Conservation (phyloP, 2,888 invertebrate species). For the Aphidoletes aphidimyza region DNA sequence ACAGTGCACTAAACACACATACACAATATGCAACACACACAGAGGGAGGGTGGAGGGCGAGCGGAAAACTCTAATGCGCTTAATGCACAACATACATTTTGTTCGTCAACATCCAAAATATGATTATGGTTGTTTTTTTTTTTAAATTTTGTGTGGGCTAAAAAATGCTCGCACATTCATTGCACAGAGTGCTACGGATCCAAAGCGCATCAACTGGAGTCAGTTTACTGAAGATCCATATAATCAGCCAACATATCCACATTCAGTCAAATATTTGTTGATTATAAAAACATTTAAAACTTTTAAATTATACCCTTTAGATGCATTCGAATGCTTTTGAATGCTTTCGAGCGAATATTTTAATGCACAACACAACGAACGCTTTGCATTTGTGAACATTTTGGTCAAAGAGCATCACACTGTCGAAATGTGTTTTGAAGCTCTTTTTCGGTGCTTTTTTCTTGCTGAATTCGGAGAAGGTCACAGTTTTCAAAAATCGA, state of each 20-base stretch:
- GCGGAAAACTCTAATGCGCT: conserved; percentile 16
- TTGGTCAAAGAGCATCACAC: background rate
- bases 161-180: background rate
- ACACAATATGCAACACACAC: too few relatives aligned
- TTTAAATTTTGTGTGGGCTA: too few relatives aligned
- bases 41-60: too few relatives aligned
- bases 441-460: too few relatives aligned
- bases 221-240: conserved; percentile 26
- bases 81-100: conserved; percentile 8
- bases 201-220: background rate
- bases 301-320: conserved; percentile 24
- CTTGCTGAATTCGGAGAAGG: too few relatives aligned
- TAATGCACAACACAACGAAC: background rate
- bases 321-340: background rate
- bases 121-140: conserved; percentile 11
- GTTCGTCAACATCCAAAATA: conserved; percentile 14
- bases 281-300: conserved; percentile 36
- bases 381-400: background rate
- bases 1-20: too few relatives aligned
- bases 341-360: background rate
- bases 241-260: conserved; percentile 31
- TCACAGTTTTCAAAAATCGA: too few relatives aligned
- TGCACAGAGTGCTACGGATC: too few relatives aligned
- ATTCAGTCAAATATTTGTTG: conserved; percentile 19
- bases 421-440: too few relatives aligned